Conservation (phyloP, 2,113 vertebrate genomes). For the Typhlomys cinereus region DNA sequence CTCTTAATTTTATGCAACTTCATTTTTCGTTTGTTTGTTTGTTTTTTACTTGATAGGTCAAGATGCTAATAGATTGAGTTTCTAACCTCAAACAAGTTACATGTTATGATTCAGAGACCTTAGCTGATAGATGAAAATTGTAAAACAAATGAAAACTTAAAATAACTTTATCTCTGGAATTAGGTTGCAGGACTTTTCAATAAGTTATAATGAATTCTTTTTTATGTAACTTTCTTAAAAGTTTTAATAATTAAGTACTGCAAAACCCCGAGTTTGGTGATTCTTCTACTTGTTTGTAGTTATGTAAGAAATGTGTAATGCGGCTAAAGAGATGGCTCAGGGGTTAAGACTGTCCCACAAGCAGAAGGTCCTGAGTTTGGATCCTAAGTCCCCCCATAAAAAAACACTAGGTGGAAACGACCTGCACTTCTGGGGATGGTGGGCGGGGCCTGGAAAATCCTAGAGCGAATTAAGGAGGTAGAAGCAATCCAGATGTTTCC, state of each 20-base stretch:
- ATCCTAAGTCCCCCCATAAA: no score
- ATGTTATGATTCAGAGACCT: slow-evolving; percentile 8
- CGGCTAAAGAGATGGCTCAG: no score
- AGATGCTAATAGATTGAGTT: neutral
- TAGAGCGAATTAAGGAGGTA: no score
- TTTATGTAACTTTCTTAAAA: neutral
- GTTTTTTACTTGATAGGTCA: slow-evolving; percentile 12
- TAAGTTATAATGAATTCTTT: neutral
- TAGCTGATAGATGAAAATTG: neutral
- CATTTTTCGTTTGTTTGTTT: no score
- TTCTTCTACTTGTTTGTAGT: neutral
- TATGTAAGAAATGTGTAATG: neutral
- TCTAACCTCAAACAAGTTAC: neutral
- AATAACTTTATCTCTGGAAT: slow-evolving; percentile 1
- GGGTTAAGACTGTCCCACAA: no score
- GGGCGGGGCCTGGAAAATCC: no score
- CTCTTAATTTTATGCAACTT: slow-evolving; percentile 52
- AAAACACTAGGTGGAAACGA: no score
- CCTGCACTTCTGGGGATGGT: no score
- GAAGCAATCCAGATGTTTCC: no score
- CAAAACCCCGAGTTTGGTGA: neutral
- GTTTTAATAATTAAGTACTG: neutral
- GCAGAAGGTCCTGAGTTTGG: no score
- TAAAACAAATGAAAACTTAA: slow-evolving; percentile 30
- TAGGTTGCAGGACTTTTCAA: neutral